Evolutionary conservation across 2,113 vertebrate species (phyloP).

Genomic region (Butastur rufipennis): DNA sequence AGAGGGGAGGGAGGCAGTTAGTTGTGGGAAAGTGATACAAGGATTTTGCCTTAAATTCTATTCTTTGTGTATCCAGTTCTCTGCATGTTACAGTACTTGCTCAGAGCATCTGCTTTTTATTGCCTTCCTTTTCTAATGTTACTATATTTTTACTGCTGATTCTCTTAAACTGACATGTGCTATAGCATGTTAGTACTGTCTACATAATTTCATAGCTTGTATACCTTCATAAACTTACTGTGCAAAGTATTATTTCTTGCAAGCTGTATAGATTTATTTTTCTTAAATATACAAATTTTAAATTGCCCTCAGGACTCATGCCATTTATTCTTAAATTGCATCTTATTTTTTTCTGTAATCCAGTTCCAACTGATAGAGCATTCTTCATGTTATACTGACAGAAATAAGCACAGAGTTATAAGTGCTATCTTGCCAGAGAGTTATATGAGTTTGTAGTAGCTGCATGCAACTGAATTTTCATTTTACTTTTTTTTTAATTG

Average conservation of each 20-base stretch:
- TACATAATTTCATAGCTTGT: slow-evolving; percentile 11
- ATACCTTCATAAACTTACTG: slow-evolving; percentile 1
- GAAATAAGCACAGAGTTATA: background rate
- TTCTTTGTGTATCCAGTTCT: background rate
- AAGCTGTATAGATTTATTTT: slow-evolving; percentile 13
- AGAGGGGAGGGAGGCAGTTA: background rate
- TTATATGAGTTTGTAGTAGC: background rate
- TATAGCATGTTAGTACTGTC: background rate
- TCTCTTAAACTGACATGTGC: background rate
- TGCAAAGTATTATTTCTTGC: background rate
- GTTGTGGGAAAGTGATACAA: background rate
- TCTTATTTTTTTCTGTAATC: slow-evolving; percentile 31
- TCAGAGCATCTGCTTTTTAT: background rate
- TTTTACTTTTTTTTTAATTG: background rate
- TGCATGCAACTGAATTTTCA: background rate
- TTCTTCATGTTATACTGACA: slow-evolving; percentile 26
- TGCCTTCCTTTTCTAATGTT: background rate
- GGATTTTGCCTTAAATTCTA: background rate
- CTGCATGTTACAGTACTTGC: background rate
- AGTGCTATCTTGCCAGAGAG: slow-evolving; percentile 7
- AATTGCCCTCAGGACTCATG: slow-evolving; percentile 22
- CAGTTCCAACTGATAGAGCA: slow-evolving; percentile 11
- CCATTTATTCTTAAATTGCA: slow-evolving; percentile 48
- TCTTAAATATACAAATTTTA: slow-evolving; percentile 41
- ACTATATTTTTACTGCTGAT: background rate